Conservation (phyloP, 2,797 vertebrate genomes). For the Heliangelus exortis region DNA sequence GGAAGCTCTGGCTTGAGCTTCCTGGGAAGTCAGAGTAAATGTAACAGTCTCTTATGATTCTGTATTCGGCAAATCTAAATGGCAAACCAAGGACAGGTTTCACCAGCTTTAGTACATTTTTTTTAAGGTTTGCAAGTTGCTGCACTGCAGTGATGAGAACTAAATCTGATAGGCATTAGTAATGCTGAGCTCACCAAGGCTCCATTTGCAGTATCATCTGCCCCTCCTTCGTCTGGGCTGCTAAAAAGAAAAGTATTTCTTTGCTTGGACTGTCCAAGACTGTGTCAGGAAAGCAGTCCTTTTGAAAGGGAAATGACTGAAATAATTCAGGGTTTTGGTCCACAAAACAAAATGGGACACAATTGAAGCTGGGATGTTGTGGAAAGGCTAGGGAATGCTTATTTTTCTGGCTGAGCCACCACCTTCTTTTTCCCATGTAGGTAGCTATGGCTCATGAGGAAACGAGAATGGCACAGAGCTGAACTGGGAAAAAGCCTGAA, state of each 20-base stretch:
- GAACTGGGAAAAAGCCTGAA: neutral
- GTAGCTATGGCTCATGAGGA: neutral
- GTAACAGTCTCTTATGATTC: neutral
- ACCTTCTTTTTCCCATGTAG: neutral
- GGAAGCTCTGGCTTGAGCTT: neutral
- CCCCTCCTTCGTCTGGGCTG: neutral
- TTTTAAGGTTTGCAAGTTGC: neutral
- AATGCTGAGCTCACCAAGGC: conserved; percentile 11
- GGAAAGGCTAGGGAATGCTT: neutral
- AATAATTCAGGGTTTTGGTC: conserved; percentile 13
- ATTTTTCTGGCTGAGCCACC: neutral
- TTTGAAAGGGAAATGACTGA: conserved; percentile 44
- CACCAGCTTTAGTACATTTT: conserved; percentile 1
- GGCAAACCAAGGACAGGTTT: conserved; percentile 54
- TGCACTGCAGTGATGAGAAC: conserved; percentile 13
- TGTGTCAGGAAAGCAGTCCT: conserved; percentile 36
- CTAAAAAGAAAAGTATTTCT: neutral
- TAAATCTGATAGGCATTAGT: conserved; percentile 40
- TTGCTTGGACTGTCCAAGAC: conserved; percentile 1
- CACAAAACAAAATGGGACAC: neutral
- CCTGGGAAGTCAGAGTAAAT: conserved; percentile 4
- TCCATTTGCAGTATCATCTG: neutral
- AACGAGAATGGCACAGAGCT: neutral
- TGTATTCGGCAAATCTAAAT: neutral
- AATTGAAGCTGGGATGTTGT: conserved; percentile 4